These are phyloP conservation scores for Stenopsyche tienmushanensis DNA, from an alignment of 1,140 invertebrate species.

Conservation along the genomic window DNA sequence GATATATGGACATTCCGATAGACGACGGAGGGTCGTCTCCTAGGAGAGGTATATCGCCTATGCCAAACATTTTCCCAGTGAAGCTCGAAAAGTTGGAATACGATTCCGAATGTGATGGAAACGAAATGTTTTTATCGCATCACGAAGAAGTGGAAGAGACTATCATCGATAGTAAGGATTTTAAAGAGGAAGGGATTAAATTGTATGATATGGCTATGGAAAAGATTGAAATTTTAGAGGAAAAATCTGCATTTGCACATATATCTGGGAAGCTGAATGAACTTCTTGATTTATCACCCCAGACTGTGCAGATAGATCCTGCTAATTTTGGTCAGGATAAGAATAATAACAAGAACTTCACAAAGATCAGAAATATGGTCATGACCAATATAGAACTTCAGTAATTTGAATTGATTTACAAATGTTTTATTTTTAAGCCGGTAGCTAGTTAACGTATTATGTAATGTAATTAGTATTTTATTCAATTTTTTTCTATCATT, in stretches of 20 bases:
- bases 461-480: too few species aligned
- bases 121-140: conserved; percentile 41
- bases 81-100: conserved; percentile 52
- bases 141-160: conserved; percentile 27
- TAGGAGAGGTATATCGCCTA: conserved; percentile 41
- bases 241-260: conserved; percentile 5
- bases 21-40: conserved; percentile 54
- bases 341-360: conserved; percentile 11
- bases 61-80: conserved; percentile 48
- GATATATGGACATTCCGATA: conserved; percentile 53
- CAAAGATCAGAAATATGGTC: neutral
- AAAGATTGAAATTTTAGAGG: conserved; percentile 26
- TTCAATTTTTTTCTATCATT: too few species aligned
- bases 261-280: conserved; percentile 25
- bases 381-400: conserved; percentile 15
- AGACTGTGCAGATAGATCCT: conserved; percentile 8
- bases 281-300: conserved; percentile 19
- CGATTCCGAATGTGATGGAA: conserved; percentile 45
- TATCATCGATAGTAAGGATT: conserved; percentile 13
- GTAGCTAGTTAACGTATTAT: too few species aligned
- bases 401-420: too few species aligned
- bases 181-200: conserved; percentile 29
- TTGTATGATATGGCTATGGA: conserved; percentile 33
- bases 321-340: neutral
- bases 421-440: too few species aligned